Conservation (phyloP, 64 coral and sea anemone genomes). For the Pocillopora damicornis region DNA sequence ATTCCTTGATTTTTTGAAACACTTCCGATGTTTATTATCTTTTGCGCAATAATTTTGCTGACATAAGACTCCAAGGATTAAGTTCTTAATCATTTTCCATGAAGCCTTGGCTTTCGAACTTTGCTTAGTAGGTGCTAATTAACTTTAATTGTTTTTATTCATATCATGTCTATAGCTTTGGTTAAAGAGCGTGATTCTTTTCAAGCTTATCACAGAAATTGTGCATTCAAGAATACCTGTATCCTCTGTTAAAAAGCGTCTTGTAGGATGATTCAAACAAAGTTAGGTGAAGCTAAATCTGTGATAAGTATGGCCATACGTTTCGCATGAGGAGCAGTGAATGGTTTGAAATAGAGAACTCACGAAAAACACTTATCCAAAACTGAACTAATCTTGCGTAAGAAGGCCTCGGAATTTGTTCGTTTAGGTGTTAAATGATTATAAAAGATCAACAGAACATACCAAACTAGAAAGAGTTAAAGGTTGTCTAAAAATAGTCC, state of each 20-base stretch:
- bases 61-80: conserved; percentile 9
- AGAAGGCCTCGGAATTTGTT: background rate
- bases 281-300: background rate
- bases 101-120: background rate
- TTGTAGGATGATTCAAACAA: too few relatives aligned
- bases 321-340: too few relatives aligned
- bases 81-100: conserved; percentile 7
- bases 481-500: background rate
- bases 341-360: too few relatives aligned
- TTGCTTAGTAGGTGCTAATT: background rate
- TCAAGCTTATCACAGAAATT: background rate
- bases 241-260: too few relatives aligned
- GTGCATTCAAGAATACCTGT: background rate
- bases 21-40: background rate
- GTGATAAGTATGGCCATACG: background rate
- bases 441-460: too few relatives aligned
- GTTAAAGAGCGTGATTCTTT: background rate
- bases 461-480: background rate
- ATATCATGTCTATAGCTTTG: background rate
- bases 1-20: background rate
- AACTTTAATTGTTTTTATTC: conserved; percentile 21
- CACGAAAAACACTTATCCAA: too few relatives aligned
- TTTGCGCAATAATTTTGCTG: background rate
- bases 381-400: too few relatives aligned
- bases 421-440: background rate